Evolutionary conservation across 2,888 invertebrate genomes (phyloP), one percentile per base, ranked within the genome.

Genomic region (Axea sp.): DNA sequence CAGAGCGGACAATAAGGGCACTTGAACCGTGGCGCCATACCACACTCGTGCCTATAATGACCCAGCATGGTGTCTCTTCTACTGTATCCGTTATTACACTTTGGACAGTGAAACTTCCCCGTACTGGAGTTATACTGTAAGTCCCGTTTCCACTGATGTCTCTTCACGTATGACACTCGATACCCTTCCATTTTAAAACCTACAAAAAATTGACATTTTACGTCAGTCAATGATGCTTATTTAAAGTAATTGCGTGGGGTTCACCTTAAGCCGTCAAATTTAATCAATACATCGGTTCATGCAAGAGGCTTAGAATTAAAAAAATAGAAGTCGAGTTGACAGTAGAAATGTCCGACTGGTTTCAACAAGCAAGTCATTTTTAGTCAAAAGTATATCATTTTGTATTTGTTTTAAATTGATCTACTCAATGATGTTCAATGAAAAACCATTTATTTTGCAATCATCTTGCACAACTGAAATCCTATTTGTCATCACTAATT

Each of bases 21-120:
- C 71, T 84, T 80, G 71, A 84, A 86, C 19, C 86, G 80, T 2
- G 86, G 87, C 45, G 83, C 76, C 3, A 83, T 81, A 22, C 85
- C 87, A 71, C 88, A 88, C 75, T 88, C 88, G 80, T 87, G 86
- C 31, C 88, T 84, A 74, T 81, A 85, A 76, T 88, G 88, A 24
- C 83, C 82, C 76, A 86, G 75, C 84, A 88, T 86, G 19, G 87
- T 86, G 76, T 86, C 84, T 15, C 86, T 81, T 39, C 86, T 83
- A 9, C 84, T 81, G 71, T 88, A 88, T 35, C 84, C 85, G 69
- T 84, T 87, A 78, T 86, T 85, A 77, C 88, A 88, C 49, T 81
- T 84, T 3, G 87, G 86, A 78, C 88, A 88, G 64, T 85, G 86
- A 76, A 80, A 86, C 59, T 84, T 87, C 19, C 86, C 84, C 15